These are phyloP conservation scores for Girardia tigrina DNA, from an alignment of 2,888 invertebrate species.

Conservation along the genomic window DNA sequence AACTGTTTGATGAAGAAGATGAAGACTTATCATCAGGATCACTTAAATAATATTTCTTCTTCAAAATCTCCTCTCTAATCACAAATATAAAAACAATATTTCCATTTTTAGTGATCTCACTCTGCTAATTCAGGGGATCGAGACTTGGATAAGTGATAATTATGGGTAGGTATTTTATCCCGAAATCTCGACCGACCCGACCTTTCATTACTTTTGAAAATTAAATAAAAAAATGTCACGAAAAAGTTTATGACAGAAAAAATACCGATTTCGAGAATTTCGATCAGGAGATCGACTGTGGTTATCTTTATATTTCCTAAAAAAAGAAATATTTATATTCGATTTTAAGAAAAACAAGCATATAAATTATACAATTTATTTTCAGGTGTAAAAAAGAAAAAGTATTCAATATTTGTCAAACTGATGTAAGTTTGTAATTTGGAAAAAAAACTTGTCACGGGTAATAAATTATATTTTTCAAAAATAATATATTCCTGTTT, in stretches of 20 bases:
- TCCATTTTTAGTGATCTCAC: neutral
- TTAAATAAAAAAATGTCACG: neutral
- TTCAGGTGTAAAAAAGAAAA: too few relatives aligned
- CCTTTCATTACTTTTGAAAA: neutral
- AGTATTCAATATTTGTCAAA: too few relatives aligned
- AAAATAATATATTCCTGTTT: too few relatives aligned
- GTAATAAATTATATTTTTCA: too few relatives aligned
- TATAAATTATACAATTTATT: too few relatives aligned
- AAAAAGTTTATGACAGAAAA: neutral
- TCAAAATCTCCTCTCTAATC: neutral
- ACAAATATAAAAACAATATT: neutral
- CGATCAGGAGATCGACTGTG: slow-evolving; percentile 9
- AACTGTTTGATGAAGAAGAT: neutral
- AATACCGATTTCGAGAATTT: neutral
- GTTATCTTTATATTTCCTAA: neutral
- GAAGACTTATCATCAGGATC: neutral
- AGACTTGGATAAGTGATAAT: slow-evolving; percentile 1
- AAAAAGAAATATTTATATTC: too few relatives aligned
- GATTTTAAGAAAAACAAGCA: too few relatives aligned
- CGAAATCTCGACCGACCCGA: slow-evolving; percentile 11
- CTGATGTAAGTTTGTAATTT: too few relatives aligned
- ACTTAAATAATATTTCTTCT: slow-evolving; percentile 19
- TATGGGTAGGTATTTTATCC: neutral
- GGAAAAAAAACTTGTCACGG: too few relatives aligned
- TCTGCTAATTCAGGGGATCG: neutral